phyloP scores from a whole-genome alignment of 2,113 vertebrate species.

The Zootoca vivipara region DNA sequence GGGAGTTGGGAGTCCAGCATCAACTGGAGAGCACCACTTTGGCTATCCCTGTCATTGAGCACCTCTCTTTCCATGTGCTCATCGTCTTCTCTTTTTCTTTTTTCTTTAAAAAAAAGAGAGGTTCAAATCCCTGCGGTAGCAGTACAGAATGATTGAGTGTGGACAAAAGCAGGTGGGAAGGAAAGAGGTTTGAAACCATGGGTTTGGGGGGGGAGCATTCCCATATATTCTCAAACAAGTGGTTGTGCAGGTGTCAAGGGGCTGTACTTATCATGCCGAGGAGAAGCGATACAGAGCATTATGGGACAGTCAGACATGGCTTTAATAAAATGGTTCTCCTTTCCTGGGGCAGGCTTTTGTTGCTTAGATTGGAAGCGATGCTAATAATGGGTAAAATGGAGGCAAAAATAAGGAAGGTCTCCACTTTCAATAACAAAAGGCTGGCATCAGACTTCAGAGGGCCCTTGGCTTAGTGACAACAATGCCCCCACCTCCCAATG shows the following conservation, averaged over 20 bases:
- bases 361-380: background rate
- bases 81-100: background rate
- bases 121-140: conserved; percentile 66
- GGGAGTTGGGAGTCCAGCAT: too few species aligned
- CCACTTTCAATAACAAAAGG: too few species aligned
- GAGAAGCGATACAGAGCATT: conserved; percentile 55
- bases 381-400: background rate
- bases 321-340: conserved; percentile 41
- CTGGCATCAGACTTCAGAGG: too few species aligned
- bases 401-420: background rate
- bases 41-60: too few species aligned
- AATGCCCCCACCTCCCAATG: background rate
- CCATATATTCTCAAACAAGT: conserved; percentile 19
- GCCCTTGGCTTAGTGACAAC: background rate
- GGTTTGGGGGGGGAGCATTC: conserved; percentile 52
- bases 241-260: background rate
- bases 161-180: conserved; percentile 66
- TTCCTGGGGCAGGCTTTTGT: conserved; percentile 27
- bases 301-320: conserved; percentile 30
- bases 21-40: too few species aligned
- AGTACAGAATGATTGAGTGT: conserved; percentile 69
- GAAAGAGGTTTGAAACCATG: conserved; percentile 57
- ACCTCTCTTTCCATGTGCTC: conserved; percentile 39
- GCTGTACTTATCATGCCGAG: conserved; percentile 28
- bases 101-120: background rate